phyloP scores from a whole-genome alignment of 2,113 vertebrate species.

The Pionites leucogaster region DNA sequence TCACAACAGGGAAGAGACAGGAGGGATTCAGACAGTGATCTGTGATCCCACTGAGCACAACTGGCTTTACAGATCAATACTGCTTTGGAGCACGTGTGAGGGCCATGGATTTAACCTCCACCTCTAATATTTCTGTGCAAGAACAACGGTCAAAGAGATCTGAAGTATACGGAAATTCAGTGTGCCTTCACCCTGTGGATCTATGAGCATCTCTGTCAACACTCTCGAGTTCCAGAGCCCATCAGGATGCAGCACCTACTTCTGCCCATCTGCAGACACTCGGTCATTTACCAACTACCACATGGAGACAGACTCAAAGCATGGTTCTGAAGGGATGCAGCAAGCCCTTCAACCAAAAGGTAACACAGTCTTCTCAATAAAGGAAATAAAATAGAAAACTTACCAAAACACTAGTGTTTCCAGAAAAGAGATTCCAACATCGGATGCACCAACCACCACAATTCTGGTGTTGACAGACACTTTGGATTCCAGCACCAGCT shows the following conservation, averaged over 20 bases:
- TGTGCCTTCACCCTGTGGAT: background rate
- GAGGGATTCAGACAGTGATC: background rate
- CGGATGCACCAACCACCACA: constrained; percentile 92
- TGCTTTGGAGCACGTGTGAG: background rate
- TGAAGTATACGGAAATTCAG: background rate
- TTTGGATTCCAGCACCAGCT: constrained; percentile 87
- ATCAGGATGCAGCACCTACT: background rate
- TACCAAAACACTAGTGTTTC: constrained; percentile 88
- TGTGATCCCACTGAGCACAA: background rate
- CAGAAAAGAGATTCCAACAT: constrained; percentile 87
- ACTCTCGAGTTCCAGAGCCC: background rate
- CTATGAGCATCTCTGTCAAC: fast-evolving
- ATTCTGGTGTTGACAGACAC: constrained; percentile 84
- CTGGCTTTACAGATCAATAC: background rate
- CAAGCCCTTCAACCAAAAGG: background rate
- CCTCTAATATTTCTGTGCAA: background rate
- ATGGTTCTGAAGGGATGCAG: background rate
- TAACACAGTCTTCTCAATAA: background rate
- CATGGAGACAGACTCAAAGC: background rate
- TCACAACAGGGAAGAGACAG: background rate
- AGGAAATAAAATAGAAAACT: constrained; percentile 46
- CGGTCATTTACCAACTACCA: background rate
- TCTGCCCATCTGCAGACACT: fast-evolving
- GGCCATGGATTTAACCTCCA: background rate
- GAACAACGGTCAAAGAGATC: background rate